Evolutionary conservation across 2,888 invertebrate genomes (phyloP).

Genomic region (Lumbricus terrestris): DNA sequence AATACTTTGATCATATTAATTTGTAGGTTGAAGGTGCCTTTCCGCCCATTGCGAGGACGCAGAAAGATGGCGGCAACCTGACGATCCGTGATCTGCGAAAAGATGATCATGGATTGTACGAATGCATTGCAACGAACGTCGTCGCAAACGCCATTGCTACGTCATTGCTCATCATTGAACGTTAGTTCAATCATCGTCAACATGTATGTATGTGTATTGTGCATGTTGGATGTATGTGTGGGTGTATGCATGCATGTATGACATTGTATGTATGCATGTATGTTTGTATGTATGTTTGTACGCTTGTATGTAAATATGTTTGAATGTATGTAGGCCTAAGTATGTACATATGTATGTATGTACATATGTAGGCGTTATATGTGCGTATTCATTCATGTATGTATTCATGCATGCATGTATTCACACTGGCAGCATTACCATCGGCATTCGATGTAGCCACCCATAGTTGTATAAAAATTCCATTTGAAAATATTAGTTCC

Average conservation of each 20-base stretch:
- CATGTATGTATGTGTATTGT: not conserved
- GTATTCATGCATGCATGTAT: too few species aligned
- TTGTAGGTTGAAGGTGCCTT: conserved; percentile 74
- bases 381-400: not conserved
- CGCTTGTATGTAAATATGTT: not conserved
- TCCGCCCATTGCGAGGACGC: conserved; percentile 62
- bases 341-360: not conserved
- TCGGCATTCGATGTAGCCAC: too few species aligned
- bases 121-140: conserved; percentile 91
- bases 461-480: too few species aligned
- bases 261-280: too few species aligned
- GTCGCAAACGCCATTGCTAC: conserved; percentile 88
- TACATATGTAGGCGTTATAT: not conserved
- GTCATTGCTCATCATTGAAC: conserved; percentile 58
- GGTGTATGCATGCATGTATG: not conserved
- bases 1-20: not conserved
- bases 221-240: not conserved
- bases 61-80: conserved; percentile 79
- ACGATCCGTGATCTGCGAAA: conserved; percentile 83
- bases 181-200: conserved; percentile 39
- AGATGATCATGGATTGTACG: conserved; percentile 87
- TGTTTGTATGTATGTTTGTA: too few species aligned
- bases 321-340: too few species aligned
- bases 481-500: too few species aligned
- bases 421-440: too few species aligned